These are phyloP conservation scores for Mus spicilegus DNA, from an alignment of 2,113 vertebrate genomes.

Conservation along the genomic window DNA sequence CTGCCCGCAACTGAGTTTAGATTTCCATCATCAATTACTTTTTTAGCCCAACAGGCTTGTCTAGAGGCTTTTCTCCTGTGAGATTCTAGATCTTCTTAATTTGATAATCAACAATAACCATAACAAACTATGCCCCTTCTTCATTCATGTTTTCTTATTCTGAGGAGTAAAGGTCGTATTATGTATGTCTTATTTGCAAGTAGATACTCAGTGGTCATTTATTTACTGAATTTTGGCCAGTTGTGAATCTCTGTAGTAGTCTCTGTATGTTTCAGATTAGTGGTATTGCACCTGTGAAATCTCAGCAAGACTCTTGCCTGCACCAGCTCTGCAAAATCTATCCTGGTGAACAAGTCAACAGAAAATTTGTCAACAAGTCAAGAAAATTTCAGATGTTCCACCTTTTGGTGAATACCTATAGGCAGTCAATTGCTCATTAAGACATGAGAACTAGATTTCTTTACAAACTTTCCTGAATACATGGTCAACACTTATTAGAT, in stretches of 20 bases:
- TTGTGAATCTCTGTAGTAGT: not conserved
- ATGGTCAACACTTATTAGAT: not conserved
- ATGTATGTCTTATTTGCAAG: not conserved
- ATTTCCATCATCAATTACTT: not conserved
- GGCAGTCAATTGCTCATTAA: not conserved
- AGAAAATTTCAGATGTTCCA: not conserved
- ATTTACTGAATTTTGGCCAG: not conserved
- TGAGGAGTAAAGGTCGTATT: not conserved
- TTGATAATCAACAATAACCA: not conserved
- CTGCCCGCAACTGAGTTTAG: not conserved
- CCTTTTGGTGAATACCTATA: not conserved
- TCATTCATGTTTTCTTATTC: not conserved
- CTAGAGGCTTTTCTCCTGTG: not conserved
- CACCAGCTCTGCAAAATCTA: not conserved
- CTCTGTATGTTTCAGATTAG: not conserved
- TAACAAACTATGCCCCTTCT: not conserved
- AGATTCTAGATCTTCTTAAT: not conserved
- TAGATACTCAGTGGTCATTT: not conserved
- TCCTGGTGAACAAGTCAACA: not conserved
- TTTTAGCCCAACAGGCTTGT: not conserved
- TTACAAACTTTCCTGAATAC: not conserved
- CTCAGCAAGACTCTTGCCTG: not conserved
- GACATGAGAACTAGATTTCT: not conserved
- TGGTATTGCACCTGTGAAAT: not conserved
- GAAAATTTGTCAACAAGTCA: not conserved